These are phyloP conservation scores for Pogonocherus hispidulus DNA, from an alignment of 2,888 invertebrate species.

Conservation along the genomic window DNA sequence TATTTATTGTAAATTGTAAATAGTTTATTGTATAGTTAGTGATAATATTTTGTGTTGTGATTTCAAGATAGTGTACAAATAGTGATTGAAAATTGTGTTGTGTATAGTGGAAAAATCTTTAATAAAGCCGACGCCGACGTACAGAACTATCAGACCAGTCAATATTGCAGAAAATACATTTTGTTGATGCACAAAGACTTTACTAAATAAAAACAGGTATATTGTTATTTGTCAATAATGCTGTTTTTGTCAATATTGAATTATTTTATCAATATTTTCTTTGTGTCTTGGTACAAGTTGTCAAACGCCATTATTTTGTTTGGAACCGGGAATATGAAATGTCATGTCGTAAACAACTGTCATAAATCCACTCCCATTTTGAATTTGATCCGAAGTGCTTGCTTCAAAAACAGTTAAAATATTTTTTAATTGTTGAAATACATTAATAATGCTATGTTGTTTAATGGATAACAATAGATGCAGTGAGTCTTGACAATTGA, in stretches of 20 bases:
- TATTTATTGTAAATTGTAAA: constrained; percentile 81
- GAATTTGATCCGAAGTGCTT: constrained; percentile 29
- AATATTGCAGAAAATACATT: constrained; percentile 69
- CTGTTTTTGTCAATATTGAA: constrained; percentile 17
- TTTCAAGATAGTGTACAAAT: constrained; percentile 71
- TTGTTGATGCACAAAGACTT: constrained; percentile 63
- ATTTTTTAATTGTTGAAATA: background rate
- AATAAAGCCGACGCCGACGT: constrained; percentile 74
- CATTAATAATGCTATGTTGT: constrained; percentile 20
- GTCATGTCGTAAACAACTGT: constrained; percentile 67
- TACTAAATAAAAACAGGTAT: constrained; percentile 64
- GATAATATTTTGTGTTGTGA: constrained; percentile 75
- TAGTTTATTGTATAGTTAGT: constrained; percentile 82
- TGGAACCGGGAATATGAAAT: constrained; percentile 68
- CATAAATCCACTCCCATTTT: constrained; percentile 51
- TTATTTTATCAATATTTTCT: constrained; percentile 61
- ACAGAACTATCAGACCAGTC: constrained; percentile 69
- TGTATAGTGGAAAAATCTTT: constrained; percentile 74
- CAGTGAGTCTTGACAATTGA: constrained; percentile 44
- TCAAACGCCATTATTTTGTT: constrained; percentile 71
- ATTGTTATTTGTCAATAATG: constrained; percentile 26
- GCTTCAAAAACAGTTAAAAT: constrained; percentile 14
- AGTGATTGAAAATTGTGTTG: constrained; percentile 72
- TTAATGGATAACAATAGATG: constrained; percentile 22
- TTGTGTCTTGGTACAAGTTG: constrained; percentile 70